A percentile compares a stretch with the other conserved stretches of the same genome.
Conservation (phyloP, 2,797 vertebrate genomes). For the Erethizon dorsatum region DNA sequence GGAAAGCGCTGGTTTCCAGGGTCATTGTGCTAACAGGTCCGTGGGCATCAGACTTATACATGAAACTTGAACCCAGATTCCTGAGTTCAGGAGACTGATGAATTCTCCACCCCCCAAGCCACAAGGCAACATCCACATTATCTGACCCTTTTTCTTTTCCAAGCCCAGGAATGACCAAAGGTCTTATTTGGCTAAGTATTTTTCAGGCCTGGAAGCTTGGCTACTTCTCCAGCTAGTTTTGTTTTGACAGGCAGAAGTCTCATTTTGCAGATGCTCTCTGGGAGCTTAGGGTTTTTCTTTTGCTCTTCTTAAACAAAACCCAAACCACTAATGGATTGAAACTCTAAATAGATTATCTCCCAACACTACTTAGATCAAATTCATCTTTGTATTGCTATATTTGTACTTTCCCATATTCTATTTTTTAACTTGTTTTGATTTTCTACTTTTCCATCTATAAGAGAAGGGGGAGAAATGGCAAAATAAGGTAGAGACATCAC, state of each 20-base stretch:
- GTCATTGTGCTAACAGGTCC: background rate
- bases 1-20: background rate
- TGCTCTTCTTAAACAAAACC: slow-evolving; percentile 44
- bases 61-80: background rate
- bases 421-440: slow-evolving; percentile 30
- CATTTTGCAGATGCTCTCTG: slow-evolving; percentile 56
- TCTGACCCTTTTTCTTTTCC: background rate
- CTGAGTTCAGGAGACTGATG: background rate
- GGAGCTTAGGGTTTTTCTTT: slow-evolving; percentile 53
- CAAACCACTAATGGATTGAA: slow-evolving; percentile 43
- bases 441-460: slow-evolving; percentile 54
- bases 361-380: background rate
- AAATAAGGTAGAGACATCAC: slow-evolving; percentile 10
- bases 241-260: slow-evolving; percentile 54
- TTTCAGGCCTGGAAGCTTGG: background rate
- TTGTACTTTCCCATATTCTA: background rate
- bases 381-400: background rate
- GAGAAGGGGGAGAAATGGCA: slow-evolving; percentile 56
- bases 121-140: background rate
- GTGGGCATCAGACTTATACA: background rate
- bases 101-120: background rate
- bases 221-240: slow-evolving; percentile 58
- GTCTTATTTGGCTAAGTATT: slow-evolving; percentile 31
- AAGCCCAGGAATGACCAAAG: slow-evolving; percentile 32
- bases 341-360: slow-evolving; percentile 55